These are phyloP conservation scores for Danaus chrysippus DNA, from an alignment of 2,888 invertebrate genomes.

Conservation along the genomic window DNA sequence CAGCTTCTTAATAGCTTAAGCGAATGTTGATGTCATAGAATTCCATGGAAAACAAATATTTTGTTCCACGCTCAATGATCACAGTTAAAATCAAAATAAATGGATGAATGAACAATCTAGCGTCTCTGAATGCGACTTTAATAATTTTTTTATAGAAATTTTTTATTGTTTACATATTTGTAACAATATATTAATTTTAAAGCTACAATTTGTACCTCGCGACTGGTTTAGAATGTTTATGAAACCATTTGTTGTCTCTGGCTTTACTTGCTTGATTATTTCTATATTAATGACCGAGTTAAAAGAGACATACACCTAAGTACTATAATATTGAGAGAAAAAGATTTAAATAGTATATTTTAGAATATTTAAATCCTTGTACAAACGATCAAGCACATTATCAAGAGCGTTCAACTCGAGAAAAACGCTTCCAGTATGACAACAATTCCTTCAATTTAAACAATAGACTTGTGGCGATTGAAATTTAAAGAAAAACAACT, in stretches of 20 bases:
- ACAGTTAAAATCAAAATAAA: conserved; percentile 57
- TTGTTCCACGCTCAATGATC: conserved; percentile 58
- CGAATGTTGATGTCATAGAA: conserved; percentile 37
- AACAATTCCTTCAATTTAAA: conserved; percentile 44
- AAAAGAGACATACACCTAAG: too few relatives aligned
- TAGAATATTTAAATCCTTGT: conserved; percentile 31
- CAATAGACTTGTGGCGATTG: conserved; percentile 33
- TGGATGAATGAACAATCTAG: conserved; percentile 36
- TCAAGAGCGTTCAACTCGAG: conserved; percentile 48
- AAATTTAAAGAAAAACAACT: conserved; percentile 5
- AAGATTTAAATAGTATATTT: conserved; percentile 19
- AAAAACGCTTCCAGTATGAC: conserved; percentile 48
- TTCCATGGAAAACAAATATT: conserved; percentile 49
- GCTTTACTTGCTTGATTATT: too few relatives aligned
- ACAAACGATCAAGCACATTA: conserved; percentile 45
- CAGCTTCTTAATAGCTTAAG: too few relatives aligned
- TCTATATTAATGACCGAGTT: too few relatives aligned
- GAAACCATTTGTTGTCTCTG: too few relatives aligned
- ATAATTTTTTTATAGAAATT: too few relatives aligned
- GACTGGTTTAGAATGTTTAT: too few relatives aligned
- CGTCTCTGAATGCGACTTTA: conserved; percentile 31
- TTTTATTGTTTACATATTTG: too few relatives aligned
- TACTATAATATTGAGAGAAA: too few relatives aligned
- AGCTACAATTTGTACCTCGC: not conserved
- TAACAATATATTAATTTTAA: too few relatives aligned